phyloP scores from a whole-genome alignment of 2,888 invertebrate species.

The Pomacea canaliculata region DNA sequence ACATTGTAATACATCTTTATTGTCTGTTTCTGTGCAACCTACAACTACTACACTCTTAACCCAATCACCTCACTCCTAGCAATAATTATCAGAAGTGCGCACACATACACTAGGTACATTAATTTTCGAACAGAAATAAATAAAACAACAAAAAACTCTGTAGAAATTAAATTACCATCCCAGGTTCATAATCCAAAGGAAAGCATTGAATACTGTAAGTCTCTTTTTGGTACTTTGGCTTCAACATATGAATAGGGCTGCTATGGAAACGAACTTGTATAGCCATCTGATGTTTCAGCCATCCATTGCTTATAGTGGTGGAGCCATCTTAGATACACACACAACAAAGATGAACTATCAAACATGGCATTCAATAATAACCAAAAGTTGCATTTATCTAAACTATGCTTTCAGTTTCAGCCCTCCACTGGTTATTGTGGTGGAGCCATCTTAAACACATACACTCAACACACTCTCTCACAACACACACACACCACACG shows the following conservation, averaged over 20 bases:
- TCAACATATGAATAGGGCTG: constrained; percentile 58
- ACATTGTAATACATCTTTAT: no score
- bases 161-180: not conserved
- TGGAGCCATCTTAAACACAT: not conserved
- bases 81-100: no score
- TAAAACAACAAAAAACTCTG: no score
- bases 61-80: no score
- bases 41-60: no score
- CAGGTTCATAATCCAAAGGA: constrained; percentile 43
- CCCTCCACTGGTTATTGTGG: not conserved
- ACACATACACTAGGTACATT: no score
- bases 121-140: no score
- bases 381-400: not conserved
- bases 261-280: constrained; percentile 52
- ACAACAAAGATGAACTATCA: not conserved
- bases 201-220: constrained; percentile 55
- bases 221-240: constrained; percentile 46
- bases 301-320: constrained; percentile 43
- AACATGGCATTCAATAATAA: not conserved
- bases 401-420: not conserved
- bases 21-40: no score
- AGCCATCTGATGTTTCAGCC: constrained; percentile 53
- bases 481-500: not conserved
- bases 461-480: not conserved
- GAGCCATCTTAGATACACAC: constrained; percentile 38